Percentiles rank a stretch among this genome's conserved stretches.
Evolutionary conservation across 2,888 invertebrate genomes (phyloP).

Genomic region (Oxyteleia sp.): DNA sequence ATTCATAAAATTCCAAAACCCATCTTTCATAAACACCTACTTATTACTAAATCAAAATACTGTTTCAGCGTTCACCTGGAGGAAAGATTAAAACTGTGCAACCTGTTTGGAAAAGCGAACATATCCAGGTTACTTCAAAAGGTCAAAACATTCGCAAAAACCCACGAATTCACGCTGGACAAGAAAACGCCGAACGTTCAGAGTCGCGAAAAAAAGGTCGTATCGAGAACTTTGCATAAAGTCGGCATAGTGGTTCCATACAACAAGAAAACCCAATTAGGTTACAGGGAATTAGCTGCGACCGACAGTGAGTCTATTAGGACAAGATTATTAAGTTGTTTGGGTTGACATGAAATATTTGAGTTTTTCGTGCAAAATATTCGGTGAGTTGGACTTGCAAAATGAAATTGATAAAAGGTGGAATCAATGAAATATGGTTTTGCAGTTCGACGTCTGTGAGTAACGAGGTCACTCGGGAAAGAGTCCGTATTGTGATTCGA

Average conservation of each 20-base stretch:
- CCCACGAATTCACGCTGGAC: conserved; percentile 89
- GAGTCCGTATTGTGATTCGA: conserved; percentile 13
- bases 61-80: conserved; percentile 89
- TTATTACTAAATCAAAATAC: conserved; percentile 35
- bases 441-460: background rate
- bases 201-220: conserved; percentile 89
- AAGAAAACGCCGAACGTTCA: conserved; percentile 89
- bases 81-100: conserved; percentile 84
- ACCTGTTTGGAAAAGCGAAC: conserved; percentile 90
- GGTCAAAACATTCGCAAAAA: conserved; percentile 90
- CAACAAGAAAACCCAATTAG: conserved; percentile 93
- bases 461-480: conserved; percentile 10
- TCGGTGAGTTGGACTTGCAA: background rate
- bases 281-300: conserved; percentile 93
- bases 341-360: conserved; percentile 4
- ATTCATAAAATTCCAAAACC: too few relatives aligned
- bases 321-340: conserved; percentile 11
- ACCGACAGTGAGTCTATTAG: conserved; percentile 89
- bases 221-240: conserved; percentile 93
- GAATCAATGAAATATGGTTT: background rate
- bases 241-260: conserved; percentile 96
- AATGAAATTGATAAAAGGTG: conserved; percentile 13
- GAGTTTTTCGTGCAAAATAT: background rate
- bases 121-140: conserved; percentile 90
- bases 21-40: conserved; percentile 44